Percentiles rank a stretch among this genome's conserved stretches.
Evolutionary conservation across 30 jellyfish, hydroid and myxozoan genomes (phyloP).

Genomic region (Aurelia sp.): DNA sequence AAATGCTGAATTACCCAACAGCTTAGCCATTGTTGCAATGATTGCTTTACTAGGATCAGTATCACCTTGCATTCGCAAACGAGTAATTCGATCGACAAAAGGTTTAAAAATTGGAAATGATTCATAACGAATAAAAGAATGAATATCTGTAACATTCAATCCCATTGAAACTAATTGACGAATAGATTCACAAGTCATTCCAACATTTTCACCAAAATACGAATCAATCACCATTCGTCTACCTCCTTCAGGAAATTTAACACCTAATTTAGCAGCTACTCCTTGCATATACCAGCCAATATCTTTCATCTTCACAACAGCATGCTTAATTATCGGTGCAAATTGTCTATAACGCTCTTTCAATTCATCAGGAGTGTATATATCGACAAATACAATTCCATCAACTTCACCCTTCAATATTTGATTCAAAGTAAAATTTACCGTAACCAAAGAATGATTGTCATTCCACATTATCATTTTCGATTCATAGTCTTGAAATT

Average conservation of each 20-base stretch:
- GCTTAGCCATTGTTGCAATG: no score
- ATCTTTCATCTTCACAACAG: neutral
- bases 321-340: slow-evolving; percentile 29
- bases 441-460: neutral
- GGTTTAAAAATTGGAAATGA: no score
- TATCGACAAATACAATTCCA: neutral
- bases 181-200: no score
- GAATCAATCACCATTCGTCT: slow-evolving; percentile 5
- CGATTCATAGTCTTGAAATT: neutral
- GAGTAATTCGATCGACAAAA: no score
- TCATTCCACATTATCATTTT: neutral
- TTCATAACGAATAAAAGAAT: no score
- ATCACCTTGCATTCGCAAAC: no score
- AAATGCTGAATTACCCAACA: no score
- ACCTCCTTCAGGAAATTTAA: neutral
- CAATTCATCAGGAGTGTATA: neutral
- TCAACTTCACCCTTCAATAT: neutral
- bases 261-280: neutral
- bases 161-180: no score
- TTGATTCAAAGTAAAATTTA: neutral
- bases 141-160: no score
- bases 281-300: slow-evolving; percentile 13
- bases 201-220: no score
- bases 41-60: no score
- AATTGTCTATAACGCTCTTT: neutral